phyloP scores from a whole-genome alignment of 2,797 vertebrate species.

The Hydrocynus forskahlii region DNA sequence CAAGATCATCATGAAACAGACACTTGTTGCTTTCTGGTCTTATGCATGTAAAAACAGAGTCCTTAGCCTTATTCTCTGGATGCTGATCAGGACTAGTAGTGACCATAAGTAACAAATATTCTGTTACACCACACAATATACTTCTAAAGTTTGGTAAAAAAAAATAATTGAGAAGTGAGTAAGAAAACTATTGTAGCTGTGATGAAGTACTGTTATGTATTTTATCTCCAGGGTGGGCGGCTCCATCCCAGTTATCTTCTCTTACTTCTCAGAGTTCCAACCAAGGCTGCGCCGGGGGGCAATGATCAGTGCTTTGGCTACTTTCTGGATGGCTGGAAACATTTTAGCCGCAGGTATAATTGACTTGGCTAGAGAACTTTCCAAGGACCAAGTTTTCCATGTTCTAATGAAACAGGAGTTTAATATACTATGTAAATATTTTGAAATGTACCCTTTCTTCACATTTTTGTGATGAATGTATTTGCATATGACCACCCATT shows the following conservation, averaged over 20 bases:
- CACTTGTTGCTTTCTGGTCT: not conserved
- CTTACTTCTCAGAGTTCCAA: conserved; percentile 84
- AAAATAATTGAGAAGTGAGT: too few relatives aligned
- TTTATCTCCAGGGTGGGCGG: conserved; percentile 74
- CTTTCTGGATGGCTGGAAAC: conserved; percentile 85
- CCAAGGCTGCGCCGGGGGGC: conserved; percentile 73
- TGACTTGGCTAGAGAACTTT: too few relatives aligned
- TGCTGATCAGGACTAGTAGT: not conserved
- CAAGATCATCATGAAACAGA: not conserved
- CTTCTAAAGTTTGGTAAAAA: not conserved
- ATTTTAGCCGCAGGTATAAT: conserved; percentile 79
- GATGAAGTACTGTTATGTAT: not conserved
- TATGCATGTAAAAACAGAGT: too few relatives aligned
- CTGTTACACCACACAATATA: not conserved
- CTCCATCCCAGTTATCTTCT: conserved; percentile 82
- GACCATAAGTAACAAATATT: not conserved
- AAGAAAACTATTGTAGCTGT: too few relatives aligned
- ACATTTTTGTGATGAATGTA: not conserved
- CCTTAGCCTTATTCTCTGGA: not conserved
- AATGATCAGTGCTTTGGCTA: conserved; percentile 81
- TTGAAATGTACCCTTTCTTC: too few relatives aligned
- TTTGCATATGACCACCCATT: not conserved
- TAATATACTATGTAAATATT: too few relatives aligned
- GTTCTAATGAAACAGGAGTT: too few relatives aligned
- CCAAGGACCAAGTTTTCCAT: too few relatives aligned